phyloP scores from a whole-genome alignment of 1,140 invertebrate genomes.

The Chrysomallon squamiferum region DNA sequence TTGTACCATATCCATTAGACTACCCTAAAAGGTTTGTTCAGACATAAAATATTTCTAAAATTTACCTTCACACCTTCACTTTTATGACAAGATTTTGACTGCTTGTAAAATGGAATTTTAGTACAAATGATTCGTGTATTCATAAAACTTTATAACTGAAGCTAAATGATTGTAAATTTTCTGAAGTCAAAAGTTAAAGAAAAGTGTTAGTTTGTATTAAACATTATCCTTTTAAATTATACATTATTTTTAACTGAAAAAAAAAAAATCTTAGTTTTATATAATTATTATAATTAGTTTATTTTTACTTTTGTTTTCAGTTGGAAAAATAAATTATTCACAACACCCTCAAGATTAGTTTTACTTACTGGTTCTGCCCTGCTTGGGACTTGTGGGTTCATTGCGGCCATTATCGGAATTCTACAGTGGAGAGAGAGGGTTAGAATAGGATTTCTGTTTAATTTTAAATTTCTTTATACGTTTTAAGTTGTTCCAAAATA shows the following conservation, averaged over 20 bases:
- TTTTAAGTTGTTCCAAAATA: background rate
- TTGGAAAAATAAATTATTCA: slow-evolving; percentile 94
- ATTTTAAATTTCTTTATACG: background rate
- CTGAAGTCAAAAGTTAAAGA: too few relatives aligned
- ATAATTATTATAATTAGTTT: too few relatives aligned
- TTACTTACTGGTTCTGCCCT: slow-evolving; percentile 89
- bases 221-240: too few relatives aligned
- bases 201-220: too few relatives aligned
- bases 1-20: slow-evolving; percentile 85
- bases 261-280: too few relatives aligned
- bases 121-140: too few relatives aligned
- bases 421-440: slow-evolving; percentile 92
- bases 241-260: too few relatives aligned
- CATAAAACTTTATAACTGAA: too few relatives aligned
- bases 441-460: slow-evolving; percentile 6
- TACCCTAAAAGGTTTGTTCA: slow-evolving; percentile 70
- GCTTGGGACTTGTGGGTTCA: slow-evolving; percentile 83
- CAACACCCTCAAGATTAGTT: slow-evolving; percentile 94
- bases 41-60: too few relatives aligned
- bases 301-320: slow-evolving; percentile 44
- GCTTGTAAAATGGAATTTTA: background rate
- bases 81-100: background rate
- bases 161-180: too few relatives aligned
- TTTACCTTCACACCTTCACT: too few relatives aligned
- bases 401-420: slow-evolving; percentile 82